Evolutionary conservation across 2,888 invertebrate species (phyloP).

Genomic region (Ennomos erosarius): DNA sequence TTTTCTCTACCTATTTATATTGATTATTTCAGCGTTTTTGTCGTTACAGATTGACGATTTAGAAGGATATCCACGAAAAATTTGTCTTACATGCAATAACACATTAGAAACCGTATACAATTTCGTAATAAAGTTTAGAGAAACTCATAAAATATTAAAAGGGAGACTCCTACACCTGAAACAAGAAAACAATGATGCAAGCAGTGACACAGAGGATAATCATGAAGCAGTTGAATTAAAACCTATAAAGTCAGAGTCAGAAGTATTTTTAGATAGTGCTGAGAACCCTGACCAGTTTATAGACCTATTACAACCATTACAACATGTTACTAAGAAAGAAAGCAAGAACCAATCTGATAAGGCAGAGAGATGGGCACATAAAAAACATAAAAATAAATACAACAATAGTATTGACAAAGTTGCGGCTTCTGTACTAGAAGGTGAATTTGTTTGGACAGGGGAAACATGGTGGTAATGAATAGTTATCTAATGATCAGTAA

Average conservation of each 20-base stretch:
- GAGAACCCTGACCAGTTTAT: constrained; percentile 44
- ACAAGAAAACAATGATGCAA: constrained; percentile 58
- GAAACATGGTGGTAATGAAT: constrained; percentile 74
- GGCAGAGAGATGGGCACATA: constrained; percentile 35
- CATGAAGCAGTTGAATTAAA: constrained; percentile 45
- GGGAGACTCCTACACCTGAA: constrained; percentile 44
- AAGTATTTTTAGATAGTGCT: constrained; percentile 14
- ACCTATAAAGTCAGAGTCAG: constrained; percentile 50
- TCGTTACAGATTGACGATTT: constrained; percentile 69
- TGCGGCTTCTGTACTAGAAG: constrained; percentile 74
- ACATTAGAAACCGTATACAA: constrained; percentile 57
- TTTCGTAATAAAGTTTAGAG: constrained; percentile 68
- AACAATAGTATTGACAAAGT: constrained; percentile 57
- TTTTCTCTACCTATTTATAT: too few species aligned
- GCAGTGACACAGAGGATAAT: constrained; percentile 40
- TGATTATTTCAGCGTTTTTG: too few species aligned
- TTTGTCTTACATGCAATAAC: constrained; percentile 64
- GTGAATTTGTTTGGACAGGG: constrained; percentile 72
- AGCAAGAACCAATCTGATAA: constrained; percentile 24
- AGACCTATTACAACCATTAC: constrained; percentile 46
- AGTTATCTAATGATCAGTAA: too few species aligned
- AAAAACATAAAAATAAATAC: constrained; percentile 35
- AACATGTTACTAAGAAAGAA: constrained; percentile 37
- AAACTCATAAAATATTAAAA: constrained; percentile 60
- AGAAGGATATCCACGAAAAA: constrained; percentile 67